A percentile compares a stretch with the other conserved stretches of the same genome.
Evolutionary conservation across 92 coral and sea anemone genomes (phyloP).

Genomic region (Epizoanthus stellaris): DNA sequence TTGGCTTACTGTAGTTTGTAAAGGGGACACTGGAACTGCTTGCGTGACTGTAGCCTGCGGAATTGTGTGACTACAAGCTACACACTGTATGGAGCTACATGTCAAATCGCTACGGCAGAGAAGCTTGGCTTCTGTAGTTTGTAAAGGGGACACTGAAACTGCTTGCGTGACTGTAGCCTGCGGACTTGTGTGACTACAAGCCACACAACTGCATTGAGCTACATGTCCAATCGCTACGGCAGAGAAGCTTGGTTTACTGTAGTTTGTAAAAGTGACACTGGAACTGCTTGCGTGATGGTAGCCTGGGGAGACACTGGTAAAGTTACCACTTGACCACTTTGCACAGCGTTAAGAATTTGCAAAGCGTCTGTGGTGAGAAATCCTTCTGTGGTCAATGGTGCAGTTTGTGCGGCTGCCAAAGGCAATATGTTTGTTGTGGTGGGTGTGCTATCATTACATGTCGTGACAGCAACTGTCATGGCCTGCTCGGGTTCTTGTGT

Average conservation of each 20-base stretch:
- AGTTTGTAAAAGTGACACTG: conserved; percentile 34
- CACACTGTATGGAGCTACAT: neutral
- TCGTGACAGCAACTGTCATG: conserved; percentile 26
- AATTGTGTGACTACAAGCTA: neutral
- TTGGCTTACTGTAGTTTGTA: conserved; percentile 37
- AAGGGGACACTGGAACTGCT: conserved; percentile 20
- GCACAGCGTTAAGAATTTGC: conserved; percentile 34
- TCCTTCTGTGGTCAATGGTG: conserved; percentile 36
- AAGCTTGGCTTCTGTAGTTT: too few species aligned
- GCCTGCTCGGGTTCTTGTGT: conserved; percentile 25
- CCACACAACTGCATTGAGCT: neutral
- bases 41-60: conserved; percentile 31
- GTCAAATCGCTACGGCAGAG: conserved; percentile 1
- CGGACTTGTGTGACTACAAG: too few species aligned
- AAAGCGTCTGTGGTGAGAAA: conserved; percentile 46
- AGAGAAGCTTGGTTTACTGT: conserved; percentile 35
- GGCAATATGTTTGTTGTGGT: conserved; percentile 27
- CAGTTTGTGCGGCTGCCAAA: conserved; percentile 12
- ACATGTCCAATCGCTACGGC: neutral
- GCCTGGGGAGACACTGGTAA: conserved; percentile 37
- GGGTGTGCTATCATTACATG: conserved; percentile 24
- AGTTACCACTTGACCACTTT: conserved; percentile 41
- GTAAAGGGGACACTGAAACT: too few species aligned
- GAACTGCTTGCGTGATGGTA: conserved; percentile 30
- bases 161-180: too few species aligned